Evolutionary conservation across 2,888 invertebrate species (phyloP).

Genomic region (Metallyticus violacea): DNA sequence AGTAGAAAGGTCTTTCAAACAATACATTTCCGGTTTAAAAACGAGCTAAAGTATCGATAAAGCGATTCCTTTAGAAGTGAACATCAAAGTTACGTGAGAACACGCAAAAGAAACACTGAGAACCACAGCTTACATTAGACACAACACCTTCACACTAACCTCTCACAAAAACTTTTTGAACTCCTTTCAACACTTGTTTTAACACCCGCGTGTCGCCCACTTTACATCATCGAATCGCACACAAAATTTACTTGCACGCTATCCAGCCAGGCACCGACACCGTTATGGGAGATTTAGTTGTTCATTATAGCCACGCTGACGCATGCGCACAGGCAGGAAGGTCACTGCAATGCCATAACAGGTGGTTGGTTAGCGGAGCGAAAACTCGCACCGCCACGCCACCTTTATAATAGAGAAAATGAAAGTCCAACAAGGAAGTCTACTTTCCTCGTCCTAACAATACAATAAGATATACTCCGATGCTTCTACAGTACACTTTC

Average conservation of each 20-base stretch:
- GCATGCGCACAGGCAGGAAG: slow-evolving; percentile 9
- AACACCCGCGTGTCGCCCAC: too few relatives aligned
- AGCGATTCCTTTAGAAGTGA: too few relatives aligned
- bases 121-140: background rate
- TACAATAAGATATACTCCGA: background rate
- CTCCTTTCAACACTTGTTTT: background rate
- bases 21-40: too few relatives aligned
- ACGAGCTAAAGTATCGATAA: too few relatives aligned
- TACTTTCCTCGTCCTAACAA: background rate
- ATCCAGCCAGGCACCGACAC: background rate
- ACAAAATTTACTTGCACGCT: background rate
- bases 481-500: background rate
- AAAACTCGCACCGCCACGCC: background rate
- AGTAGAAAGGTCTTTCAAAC: too few relatives aligned
- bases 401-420: background rate
- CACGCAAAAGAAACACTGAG: background rate
- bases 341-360: slow-evolving; percentile 15
- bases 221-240: too few relatives aligned
- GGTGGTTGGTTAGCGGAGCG: background rate
- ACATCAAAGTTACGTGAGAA: too few relatives aligned
- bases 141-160: background rate
- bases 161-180: background rate
- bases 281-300: background rate
- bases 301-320: too few relatives aligned
- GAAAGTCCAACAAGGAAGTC: background rate